Evolutionary conservation across 2,888 invertebrate genomes (phyloP), one percentile per base, ranked within the genome.

Genomic region (Coecobrya sp.): DNA sequence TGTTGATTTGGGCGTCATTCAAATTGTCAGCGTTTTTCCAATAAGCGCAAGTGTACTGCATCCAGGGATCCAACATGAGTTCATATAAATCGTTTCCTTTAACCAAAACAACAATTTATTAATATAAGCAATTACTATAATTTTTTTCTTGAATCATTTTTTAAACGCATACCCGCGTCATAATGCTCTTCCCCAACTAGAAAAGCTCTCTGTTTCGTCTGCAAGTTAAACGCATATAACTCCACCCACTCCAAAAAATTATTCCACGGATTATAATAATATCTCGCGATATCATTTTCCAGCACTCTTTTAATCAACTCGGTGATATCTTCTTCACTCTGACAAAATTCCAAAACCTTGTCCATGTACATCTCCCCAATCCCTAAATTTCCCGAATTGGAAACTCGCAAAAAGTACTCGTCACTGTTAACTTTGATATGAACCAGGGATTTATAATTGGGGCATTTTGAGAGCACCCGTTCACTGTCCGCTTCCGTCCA

Each of bases 1-100:
- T 70, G 16, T 30, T 8, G 4, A 70, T 5, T 36, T 70, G 70
- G 11, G 73, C 73, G 2, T 73, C 36, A 13, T 73, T 36, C 19
- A 70, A 16, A 7, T 13, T 70, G 4, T n/a, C 13, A 1, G 73
- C 73, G 0, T 36, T 45, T 0, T 27, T 73, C 92, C 92, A 92
- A 27, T 88, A 92, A 0, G 62, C 92, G 62, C 92, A 88, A 5
- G 65, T 55, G 10, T 65, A 68, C n/a, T 88, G 73, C 76, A 88
- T 76, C 55, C 62, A 42, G 1, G 76, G 42, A n/a, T 88, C 88
- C 62, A 88, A 45, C 76, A 88, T 76, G 0, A 16, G 22, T 19
- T 76, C 79, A 62, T 73, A 88, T 13, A 88, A 22, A 42, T 88
- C 88, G 25, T 88, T 79, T 45, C 89, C 89, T 36, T 4, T 7